Evolutionary conservation across 2,797 vertebrate species (phyloP).

Genomic region (Acrocephalus scirpaceus): DNA sequence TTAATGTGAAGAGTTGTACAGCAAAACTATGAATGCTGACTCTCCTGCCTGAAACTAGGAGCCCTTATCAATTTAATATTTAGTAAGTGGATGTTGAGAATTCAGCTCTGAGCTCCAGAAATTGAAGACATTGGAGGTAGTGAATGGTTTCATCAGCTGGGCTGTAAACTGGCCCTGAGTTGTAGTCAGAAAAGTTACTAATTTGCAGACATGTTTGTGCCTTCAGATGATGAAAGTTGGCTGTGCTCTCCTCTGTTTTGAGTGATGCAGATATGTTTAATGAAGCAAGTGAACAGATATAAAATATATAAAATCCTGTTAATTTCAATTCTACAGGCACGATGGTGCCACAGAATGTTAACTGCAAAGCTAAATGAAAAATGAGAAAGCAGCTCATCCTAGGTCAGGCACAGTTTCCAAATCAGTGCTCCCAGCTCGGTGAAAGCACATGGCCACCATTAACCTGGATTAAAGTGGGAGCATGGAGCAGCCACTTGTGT

Average conservation of each 20-base stretch:
- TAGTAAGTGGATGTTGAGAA: neutral
- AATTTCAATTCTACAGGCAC: neutral
- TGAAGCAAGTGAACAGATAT: neutral
- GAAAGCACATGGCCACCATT: neutral
- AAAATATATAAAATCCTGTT: neutral
- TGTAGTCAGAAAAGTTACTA: neutral
- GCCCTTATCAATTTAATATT: neutral
- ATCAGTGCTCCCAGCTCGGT: rapidly evolving
- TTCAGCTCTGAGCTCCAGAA: neutral
- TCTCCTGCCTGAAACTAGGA: neutral
- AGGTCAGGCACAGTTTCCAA: neutral
- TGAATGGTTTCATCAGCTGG: neutral
- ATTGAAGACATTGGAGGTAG: neutral
- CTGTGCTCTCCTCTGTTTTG: neutral
- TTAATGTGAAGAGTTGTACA: neutral
- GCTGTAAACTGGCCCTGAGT: neutral
- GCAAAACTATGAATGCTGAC: neutral
- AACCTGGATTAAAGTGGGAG: conserved; percentile 27
- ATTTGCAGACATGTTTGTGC: neutral
- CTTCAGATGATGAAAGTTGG: neutral
- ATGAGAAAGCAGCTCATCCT: neutral
- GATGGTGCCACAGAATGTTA: neutral
- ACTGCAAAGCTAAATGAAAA: neutral
- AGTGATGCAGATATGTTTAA: neutral
- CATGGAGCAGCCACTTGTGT: neutral